Base-by-base conservation (phyloP, 1,140 invertebrate genomes). In the Proales similis region DNA sequence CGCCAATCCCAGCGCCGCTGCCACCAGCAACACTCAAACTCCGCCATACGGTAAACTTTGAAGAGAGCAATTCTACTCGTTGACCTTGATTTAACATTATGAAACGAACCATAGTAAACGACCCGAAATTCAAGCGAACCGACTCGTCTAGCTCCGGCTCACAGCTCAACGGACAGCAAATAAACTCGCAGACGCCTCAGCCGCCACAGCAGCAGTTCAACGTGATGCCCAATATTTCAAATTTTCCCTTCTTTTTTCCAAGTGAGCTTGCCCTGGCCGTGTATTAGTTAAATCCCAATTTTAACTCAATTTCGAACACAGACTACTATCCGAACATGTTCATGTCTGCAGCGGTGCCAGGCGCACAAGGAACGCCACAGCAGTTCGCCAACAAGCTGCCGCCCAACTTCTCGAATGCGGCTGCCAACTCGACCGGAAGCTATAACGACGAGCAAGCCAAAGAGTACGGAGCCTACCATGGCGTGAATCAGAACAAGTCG, bases 231-330 rank as follows among this genome's bases (percentile, higher is more conserved):
- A 42, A 57, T 22, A 29, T 57, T 14, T 42, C 39, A 27, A 57
- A 57, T 24, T 57, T 30, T 14, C 51, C 51, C 9, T 57, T 57
- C 36, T 57, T 57, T 57, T 57, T 57, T 26, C 51, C 17, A 20
- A 57, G 45, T 42, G 27, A 57, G 20, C 17, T n/a, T n/a, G n/a
- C n/a, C n/a, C n/a, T n/a, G n/a, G n/a, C n/a, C n/a, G n/a, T n/a
- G n/a, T n/a, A n/a, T n/a, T n/a, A n/a, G n/a, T n/a, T n/a, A n/a
- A n/a, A n/a, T n/a, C n/a, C n/a, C n/a, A n/a, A n/a, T n/a, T n/a
- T n/a, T n/a, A n/a, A n/a, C n/a, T n/a, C n/a, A n/a, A n/a, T n/a
- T n/a, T n/a, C n/a, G n/a, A n/a, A n/a, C n/a, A n/a, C n/a, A n/a
- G n/a, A n/a, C n/a, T n/a, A 24, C 7, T 57, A 57, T 42, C 51